Evolutionary conservation across 2,888 invertebrate genomes (phyloP).

Genomic region (Eucera pruinosa): DNA sequence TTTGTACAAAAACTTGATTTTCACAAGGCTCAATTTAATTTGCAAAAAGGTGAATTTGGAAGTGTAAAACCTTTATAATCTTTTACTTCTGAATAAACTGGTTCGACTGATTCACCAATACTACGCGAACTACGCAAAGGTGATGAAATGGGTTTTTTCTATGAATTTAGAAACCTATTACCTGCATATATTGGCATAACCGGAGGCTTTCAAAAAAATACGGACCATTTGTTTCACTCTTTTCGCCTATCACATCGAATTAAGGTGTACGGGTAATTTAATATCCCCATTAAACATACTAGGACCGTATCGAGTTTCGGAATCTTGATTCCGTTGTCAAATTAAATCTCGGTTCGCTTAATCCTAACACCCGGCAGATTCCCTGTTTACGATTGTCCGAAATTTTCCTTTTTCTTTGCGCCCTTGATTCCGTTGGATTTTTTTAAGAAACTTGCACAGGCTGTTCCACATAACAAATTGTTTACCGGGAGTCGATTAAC

Average conservation of each 20-base stretch:
- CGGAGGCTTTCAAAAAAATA: slow-evolving; percentile 65
- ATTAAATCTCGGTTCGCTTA: slow-evolving; percentile 71
- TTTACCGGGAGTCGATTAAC: too few species aligned
- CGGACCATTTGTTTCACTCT: slow-evolving; percentile 70
- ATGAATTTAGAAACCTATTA: neutral
- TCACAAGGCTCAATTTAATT: too few species aligned
- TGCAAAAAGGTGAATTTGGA: too few species aligned
- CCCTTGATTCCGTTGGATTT: slow-evolving; percentile 4
- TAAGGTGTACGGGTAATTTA: slow-evolving; percentile 76
- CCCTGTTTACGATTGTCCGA: slow-evolving; percentile 46
- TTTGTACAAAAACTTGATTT: too few species aligned
- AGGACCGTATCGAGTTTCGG: slow-evolving; percentile 75
- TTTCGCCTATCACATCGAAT: slow-evolving; percentile 78
- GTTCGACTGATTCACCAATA: too few species aligned
- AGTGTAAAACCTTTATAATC: too few species aligned
- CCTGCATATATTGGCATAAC: neutral
- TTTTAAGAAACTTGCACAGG: too few species aligned
- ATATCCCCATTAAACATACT: slow-evolving; percentile 77
- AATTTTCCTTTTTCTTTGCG: slow-evolving; percentile 14
- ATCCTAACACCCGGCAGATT: slow-evolving; percentile 57
- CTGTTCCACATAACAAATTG: too few species aligned
- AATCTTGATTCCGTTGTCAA: slow-evolving; percentile 69
- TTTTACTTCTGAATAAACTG: too few species aligned
- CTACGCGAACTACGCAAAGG: too few species aligned
- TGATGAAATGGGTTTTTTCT: too few species aligned